These are phyloP conservation scores for Pandemis cinnamomeana DNA, from an alignment of 2,888 invertebrate genomes.

Conservation along the genomic window DNA sequence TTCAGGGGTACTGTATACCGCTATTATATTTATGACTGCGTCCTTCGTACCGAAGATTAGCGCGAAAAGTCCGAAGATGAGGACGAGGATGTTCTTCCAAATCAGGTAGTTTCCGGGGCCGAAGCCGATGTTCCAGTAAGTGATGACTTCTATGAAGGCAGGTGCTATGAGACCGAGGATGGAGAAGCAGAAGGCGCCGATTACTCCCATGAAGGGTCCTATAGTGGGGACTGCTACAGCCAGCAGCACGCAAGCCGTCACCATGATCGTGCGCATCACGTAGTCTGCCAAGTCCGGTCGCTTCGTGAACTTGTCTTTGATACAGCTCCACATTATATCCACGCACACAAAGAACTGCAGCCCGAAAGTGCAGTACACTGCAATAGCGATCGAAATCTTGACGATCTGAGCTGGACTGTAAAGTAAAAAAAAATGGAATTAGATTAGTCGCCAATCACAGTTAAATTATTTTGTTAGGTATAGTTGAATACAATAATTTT, in stretches of 20 bases:
- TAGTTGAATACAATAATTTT: not conserved
- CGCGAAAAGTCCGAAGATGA: constrained; percentile 91
- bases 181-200: constrained; percentile 97
- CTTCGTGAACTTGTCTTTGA: constrained; percentile 89
- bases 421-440: constrained; percentile 50
- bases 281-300: constrained; percentile 90
- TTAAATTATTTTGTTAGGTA: not conserved
- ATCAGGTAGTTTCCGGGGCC: constrained; percentile 89
- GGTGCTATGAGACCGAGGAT: constrained; percentile 95
- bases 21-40: constrained; percentile 63
- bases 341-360: constrained; percentile 98
- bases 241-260: constrained; percentile 87
- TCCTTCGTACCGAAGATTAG: constrained; percentile 89
- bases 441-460: not conserved
- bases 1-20: constrained; percentile 46
- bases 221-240: constrained; percentile 95
- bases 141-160: constrained; percentile 92
- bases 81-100: constrained; percentile 91
- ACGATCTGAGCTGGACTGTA: constrained; percentile 93
- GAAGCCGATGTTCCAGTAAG: constrained; percentile 93
- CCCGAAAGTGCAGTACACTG: constrained; percentile 97
- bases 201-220: constrained; percentile 94
- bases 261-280: constrained; percentile 87
- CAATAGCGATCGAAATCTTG: constrained; percentile 93
- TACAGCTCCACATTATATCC: constrained; percentile 94